Percentiles rank a stretch among this genome's conserved stretches.
phyloP scores from a whole-genome alignment of 1,140 invertebrate genomes.

The Sitodiplosis mosellana region DNA sequence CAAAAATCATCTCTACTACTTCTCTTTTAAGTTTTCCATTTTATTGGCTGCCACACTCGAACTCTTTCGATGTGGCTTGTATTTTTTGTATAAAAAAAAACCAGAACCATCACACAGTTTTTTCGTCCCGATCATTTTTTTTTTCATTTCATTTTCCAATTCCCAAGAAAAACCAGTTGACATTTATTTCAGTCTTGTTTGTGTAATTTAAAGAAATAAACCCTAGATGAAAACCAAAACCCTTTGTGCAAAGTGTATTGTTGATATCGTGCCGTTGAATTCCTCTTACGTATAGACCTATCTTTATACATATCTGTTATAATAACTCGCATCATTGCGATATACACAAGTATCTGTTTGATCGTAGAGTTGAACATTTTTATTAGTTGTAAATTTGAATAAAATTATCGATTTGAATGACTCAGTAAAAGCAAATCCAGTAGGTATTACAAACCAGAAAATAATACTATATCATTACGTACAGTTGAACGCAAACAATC shows the following conservation, averaged over 20 bases:
- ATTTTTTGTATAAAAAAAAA: too few species aligned
- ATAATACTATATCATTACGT: neutral
- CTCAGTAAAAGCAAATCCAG: neutral
- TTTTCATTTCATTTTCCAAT: neutral
- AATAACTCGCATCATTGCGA: too few species aligned
- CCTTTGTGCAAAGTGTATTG: neutral
- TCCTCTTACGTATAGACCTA: too few species aligned
- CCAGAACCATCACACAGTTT: too few species aligned
- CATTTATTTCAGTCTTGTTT: too few species aligned
- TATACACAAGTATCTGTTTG: neutral
- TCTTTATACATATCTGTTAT: neutral
- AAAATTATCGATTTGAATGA: neutral
- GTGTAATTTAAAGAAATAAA: neutral
- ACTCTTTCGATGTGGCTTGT: too few species aligned
- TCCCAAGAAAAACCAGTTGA: too few species aligned
- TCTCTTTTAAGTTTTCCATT: neutral
- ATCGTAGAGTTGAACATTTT: neutral
- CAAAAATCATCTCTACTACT: neutral
- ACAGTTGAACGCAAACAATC: neutral
- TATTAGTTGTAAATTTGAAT: neutral
- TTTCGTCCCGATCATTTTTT: neutral
- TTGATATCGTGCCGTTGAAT: neutral
- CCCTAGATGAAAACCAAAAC: neutral
- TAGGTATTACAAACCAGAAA: neutral
- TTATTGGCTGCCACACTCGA: too few species aligned